Base-by-base conservation (phyloP, 92 coral and sea anemone species). In the Phenganax subtilis region DNA sequence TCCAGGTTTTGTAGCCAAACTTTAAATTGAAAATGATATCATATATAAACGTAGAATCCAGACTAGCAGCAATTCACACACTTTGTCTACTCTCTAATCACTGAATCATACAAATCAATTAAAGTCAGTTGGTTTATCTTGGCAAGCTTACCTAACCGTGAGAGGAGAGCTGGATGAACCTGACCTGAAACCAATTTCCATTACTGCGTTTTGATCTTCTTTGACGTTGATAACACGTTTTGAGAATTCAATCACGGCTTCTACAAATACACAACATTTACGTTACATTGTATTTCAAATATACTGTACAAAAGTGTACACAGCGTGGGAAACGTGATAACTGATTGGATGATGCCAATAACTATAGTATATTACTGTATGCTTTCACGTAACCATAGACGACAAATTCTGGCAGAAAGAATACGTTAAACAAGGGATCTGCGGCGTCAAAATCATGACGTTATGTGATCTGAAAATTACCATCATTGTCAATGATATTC, bases 151-250 rank as follows among this genome's bases (percentile, higher is more conserved):
- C 82, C 55, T 52, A 61, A 78, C 58, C 4, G 82, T 78, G 6
- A 78, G 57, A 14, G 82, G 82, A 12, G 71, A 51, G 51, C 72
- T 61, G 58, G 67, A 53, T 28, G 65, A 20, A 7, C 82, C 82
- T 6, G 82, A 61, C 51, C 17, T 12, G 29, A 62, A 14, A 7
- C 57, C 55, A 7, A 61, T 44, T 47, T 61, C 82, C 30, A 78
- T 53, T 15, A 62, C 72, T 6, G 82, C 72, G n/a, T 17, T 61
- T 78, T 78, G 57, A 63, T 78, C 67, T 52, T 78, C 82, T 29
- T 17, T 61, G 0, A 78, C 82, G 30, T 61, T 51, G 52, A 57
- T 51, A 61, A 62, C 44, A 62, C 82, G 72, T 51, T 64, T 37
- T 7, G 72, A 60, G 72, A 78, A 78, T 11, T 31, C 82, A 62